A percentile compares a stretch with the other conserved stretches of the same genome.
These are phyloP conservation scores for Callochromis pleurospilus DNA, from an alignment of 2,113 vertebrate species.

Conservation along the genomic window DNA sequence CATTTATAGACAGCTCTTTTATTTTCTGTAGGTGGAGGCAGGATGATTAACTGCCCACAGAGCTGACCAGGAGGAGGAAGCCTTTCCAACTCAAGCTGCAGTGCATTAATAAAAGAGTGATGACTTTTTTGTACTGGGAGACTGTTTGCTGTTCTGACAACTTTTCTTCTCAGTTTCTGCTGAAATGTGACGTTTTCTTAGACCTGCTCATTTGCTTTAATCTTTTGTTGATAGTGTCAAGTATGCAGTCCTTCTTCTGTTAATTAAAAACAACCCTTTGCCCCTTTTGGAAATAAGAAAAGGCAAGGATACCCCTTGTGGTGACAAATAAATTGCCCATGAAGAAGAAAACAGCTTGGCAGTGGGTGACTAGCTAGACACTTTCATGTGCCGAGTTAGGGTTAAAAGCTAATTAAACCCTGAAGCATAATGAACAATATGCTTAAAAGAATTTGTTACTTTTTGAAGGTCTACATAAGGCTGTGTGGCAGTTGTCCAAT, in stretches of 20 bases:
- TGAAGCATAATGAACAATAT: background rate
- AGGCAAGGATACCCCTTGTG: background rate
- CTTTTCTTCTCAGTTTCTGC: background rate
- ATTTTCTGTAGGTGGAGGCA: background rate
- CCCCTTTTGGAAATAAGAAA: background rate
- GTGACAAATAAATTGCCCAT: background rate
- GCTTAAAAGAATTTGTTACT: background rate
- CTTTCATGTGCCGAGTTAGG: background rate
- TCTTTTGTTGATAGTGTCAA: background rate
- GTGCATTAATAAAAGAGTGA: background rate
- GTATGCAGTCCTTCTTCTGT: background rate
- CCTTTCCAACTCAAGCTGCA: background rate
- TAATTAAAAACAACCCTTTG: background rate
- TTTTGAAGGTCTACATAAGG: background rate
- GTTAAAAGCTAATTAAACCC: background rate
- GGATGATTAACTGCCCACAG: background rate
- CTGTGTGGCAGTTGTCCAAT: background rate
- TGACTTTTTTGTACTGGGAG: background rate
- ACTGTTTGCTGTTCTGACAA: background rate
- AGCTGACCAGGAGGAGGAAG: background rate
- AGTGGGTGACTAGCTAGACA: background rate
- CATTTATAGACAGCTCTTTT: background rate
- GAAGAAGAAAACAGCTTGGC: background rate
- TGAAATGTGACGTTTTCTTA: background rate
- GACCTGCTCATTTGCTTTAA: background rate